Evolutionary conservation across 2,113 vertebrate species (phyloP), one percentile per base, ranked within the genome.

Genomic region (Ceyx melanurus): DNA sequence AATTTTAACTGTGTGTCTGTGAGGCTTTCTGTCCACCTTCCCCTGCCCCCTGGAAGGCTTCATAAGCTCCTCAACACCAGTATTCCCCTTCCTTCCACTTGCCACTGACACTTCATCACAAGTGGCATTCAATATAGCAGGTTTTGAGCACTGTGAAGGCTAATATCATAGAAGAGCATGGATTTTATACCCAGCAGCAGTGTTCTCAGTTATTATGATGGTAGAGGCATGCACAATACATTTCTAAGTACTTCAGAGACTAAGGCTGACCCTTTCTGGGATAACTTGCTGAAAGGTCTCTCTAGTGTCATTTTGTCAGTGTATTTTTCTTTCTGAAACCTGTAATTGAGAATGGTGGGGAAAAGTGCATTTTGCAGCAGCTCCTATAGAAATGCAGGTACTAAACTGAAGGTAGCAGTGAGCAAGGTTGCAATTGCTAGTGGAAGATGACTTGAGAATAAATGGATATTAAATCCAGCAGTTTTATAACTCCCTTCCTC

Each of bases 191-290:
- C 70, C 83, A 90, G 79, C 50, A 91, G 80, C 45, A 61, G 29
- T 73, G 35, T 96, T 85, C 72, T 88, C 73, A 64, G 73, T 91
- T 95, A 82, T 81, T 93, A 74, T 82, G 87, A 58, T 51, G 76
- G 79, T 22, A 37, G 45, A 80, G 86, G 45, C 78, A 95, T 71
- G 80, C 82, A 65, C 75, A 90, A 56, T 68, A 86, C 35, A 57
- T 93, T 87, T 93, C 77, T 83, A 79, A 77, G 51, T 93, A 80
- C 87, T 95, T 93, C 75, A 75, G 92, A 86, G 66, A 90, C 62
- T 78, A 80, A 94, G 92, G 83, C 60, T 51, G 83, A 89, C 84
- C 90, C 76, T 84, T 93, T 90, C 86, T 54, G 50, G 88, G 67
- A 73, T 96, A 86, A 64, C 68, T 89, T 76, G 56, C 40, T 37